Base-by-base conservation (phyloP, 2,888 invertebrate species). In the Drosophila meridiana region DNA sequence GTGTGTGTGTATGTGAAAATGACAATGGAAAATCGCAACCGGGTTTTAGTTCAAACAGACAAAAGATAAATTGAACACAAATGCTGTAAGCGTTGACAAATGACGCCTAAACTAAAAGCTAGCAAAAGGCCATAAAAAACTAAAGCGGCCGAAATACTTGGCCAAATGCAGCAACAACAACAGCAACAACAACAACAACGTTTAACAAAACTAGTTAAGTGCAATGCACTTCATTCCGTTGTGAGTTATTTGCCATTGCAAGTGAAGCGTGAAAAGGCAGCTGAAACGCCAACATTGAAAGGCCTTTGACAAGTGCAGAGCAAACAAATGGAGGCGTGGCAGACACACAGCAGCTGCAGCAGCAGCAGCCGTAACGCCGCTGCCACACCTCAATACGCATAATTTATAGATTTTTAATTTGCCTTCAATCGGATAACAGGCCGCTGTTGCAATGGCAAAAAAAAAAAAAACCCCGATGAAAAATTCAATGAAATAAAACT, bases 141-240 rank as follows among this genome's bases (percentile, higher is more conserved):
- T 36, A 38, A 52, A 26, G 13, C 30, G 30, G 50, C 57, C 58
- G 13, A 53, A 58, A 58, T 20, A 42, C 11, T 43, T 30, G 47
- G 47, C 8, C 58, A 20, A 32, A 57, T n/a, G 34, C 11, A 42
- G n/a, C 50, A 45, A 56, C 56, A 40, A 28, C 28, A 34, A 38
- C 48, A 71, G 60, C 32, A 36, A 26, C 8, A 42, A 28, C 60
- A 42, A n/a, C 6, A 28, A 28, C 40, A 1, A 13, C 38, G 4
- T 20, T 6, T 26, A 45, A 45, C 45, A 40, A 61, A 72, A 69
- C 78, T 77, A 62, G 78, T 77, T 77, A 47, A 78, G 78, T 78
- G 82, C 82, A 81, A 58, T 60, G 78, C 78, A 78, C 77, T 76
- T 50, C 9, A 57, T 42, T 28, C 14, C 36, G n/a, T 4, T 40